Percentiles rank a stretch among this genome's conserved stretches.
These are phyloP conservation scores for Lethrus apterus DNA, from an alignment of 1,140 invertebrate genomes.

Conservation along the genomic window DNA sequence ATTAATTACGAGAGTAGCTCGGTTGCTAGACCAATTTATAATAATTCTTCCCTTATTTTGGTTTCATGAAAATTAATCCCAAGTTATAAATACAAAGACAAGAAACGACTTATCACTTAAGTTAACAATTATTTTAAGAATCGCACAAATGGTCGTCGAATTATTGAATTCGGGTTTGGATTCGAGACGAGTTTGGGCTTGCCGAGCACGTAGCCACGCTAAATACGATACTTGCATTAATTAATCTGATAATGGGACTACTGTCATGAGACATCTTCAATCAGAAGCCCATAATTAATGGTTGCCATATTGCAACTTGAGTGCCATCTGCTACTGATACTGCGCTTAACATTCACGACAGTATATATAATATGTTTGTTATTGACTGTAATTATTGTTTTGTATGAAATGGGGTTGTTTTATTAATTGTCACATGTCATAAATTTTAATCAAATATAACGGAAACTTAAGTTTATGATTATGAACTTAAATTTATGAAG, in stretches of 20 bases:
- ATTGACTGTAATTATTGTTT: no score
- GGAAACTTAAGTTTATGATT: no score
- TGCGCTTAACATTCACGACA: background rate
- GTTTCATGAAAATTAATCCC: background rate
- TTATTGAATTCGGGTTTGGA: background rate
- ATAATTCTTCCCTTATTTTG: slow-evolving; percentile 9
- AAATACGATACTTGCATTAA: slow-evolving; percentile 29
- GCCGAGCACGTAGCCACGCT: slow-evolving; percentile 5
- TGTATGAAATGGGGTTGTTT: no score
- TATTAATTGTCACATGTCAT: no score
- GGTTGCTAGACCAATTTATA: slow-evolving; percentile 9
- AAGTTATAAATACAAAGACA: background rate
- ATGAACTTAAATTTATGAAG: no score
- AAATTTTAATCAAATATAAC: no score
- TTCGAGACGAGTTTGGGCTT: background rate
- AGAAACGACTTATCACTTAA: background rate
- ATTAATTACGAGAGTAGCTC: slow-evolving; percentile 4
- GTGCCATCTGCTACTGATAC: slow-evolving; percentile 23
- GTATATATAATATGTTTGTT: background rate
- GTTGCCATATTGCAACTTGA: slow-evolving; percentile 20
- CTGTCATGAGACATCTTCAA: slow-evolving; percentile 26
- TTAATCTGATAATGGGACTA: slow-evolving; percentile 23
- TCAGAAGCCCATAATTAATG: slow-evolving; percentile 23
- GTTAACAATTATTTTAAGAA: background rate
- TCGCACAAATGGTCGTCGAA: background rate